phyloP scores from a whole-genome alignment of 2,888 invertebrate genomes.

The Drosophila monieri region DNA sequence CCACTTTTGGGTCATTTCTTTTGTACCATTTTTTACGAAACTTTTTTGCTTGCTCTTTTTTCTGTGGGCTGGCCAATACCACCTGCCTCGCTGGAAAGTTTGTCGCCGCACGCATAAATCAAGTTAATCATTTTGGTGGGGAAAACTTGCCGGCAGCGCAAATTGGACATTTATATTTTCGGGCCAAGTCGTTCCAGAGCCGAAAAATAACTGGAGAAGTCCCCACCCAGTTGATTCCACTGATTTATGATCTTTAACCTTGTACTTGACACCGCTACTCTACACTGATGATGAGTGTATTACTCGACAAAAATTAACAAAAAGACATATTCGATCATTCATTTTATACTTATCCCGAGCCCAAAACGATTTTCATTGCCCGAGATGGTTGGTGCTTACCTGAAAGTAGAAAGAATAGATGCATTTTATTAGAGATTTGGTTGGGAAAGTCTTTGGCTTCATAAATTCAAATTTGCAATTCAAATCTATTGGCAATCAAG shows the following conservation, averaged over 20 bases:
- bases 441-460: conserved; percentile 21
- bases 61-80: conserved; percentile 26
- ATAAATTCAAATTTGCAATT: conserved; percentile 44
- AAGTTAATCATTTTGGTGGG: conserved; percentile 72
- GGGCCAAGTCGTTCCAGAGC: conserved; percentile 38
- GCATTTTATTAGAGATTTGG: conserved; percentile 47
- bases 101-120: conserved; percentile 78
- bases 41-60: conserved; percentile 26
- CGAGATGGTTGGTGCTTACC: conserved; percentile 56
- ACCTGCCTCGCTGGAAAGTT: conserved; percentile 46
- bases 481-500: conserved; percentile 40
- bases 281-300: conserved; percentile 58
- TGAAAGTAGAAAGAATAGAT: conserved; percentile 52
- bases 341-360: conserved; percentile 1
- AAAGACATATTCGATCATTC: neutral
- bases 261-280: conserved; percentile 65
- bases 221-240: conserved; percentile 40
- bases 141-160: conserved; percentile 57
- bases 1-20: conserved; percentile 22
- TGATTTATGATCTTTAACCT: conserved; percentile 73
- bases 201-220: conserved; percentile 24
- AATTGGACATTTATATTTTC: conserved; percentile 79
- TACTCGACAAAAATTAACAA: conserved; percentile 53
- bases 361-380: neutral
- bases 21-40: conserved; percentile 35